These are phyloP conservation scores for Hipposideros larvatus DNA, from an alignment of 2,797 vertebrate species.

Conservation along the genomic window DNA sequence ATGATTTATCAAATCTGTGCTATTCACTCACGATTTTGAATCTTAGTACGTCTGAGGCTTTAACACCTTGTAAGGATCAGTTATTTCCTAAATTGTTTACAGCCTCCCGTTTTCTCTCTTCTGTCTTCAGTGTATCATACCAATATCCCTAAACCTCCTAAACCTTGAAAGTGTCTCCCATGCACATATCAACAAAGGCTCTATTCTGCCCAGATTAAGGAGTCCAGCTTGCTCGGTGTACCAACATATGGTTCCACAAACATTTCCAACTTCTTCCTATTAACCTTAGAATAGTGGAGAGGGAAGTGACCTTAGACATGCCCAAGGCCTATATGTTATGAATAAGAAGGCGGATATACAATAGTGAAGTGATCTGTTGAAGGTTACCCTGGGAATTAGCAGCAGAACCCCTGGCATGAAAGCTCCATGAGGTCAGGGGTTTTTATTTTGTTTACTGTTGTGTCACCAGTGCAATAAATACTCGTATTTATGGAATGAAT, in stretches of 20 bases:
- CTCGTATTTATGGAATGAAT: not conserved
- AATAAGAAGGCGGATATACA: not conserved
- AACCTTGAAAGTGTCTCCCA: not conserved
- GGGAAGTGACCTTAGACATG: not conserved
- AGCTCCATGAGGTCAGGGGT: not conserved
- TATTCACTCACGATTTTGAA: slow-evolving; percentile 6
- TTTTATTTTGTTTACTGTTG: not conserved
- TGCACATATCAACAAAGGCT: not conserved
- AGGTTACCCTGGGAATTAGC: not conserved
- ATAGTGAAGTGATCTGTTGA: not conserved
- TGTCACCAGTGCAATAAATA: not conserved
- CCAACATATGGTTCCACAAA: not conserved
- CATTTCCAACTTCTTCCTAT: not conserved
- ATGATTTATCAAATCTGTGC: not conserved
- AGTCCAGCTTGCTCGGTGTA: not conserved
- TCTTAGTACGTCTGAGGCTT: not conserved
- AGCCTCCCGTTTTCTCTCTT: not conserved
- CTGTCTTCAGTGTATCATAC: not conserved
- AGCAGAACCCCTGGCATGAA: not conserved
- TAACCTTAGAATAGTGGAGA: not conserved
- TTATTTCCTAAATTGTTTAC: slow-evolving; percentile 1
- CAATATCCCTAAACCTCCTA: not conserved
- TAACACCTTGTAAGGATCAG: not conserved
- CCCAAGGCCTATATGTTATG: not conserved
- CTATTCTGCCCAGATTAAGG: not conserved